Percentiles rank a stretch among this genome's conserved stretches.
Evolutionary conservation across 2,888 invertebrate species (phyloP).

Genomic region (Luperina testacea): DNA sequence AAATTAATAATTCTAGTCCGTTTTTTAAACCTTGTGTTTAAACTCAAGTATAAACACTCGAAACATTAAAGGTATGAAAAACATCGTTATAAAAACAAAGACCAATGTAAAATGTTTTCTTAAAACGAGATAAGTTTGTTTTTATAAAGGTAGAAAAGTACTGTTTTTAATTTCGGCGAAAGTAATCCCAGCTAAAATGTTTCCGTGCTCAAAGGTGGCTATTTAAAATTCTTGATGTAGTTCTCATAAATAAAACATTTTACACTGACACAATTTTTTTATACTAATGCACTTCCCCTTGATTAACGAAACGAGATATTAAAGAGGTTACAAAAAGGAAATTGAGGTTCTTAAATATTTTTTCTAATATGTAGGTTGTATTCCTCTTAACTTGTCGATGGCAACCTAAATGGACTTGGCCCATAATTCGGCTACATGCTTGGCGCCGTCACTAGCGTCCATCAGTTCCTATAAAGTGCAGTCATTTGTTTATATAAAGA

Average conservation of each 20-base stretch:
- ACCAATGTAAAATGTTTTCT: neutral
- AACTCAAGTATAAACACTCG: neutral
- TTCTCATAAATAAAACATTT: constrained; percentile 50
- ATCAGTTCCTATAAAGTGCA: neutral
- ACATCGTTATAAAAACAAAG: neutral
- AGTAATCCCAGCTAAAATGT: constrained; percentile 51
- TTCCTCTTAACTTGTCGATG: neutral
- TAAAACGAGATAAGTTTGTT: constrained; percentile 11
- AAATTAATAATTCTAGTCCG: no score
- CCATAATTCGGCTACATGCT: neutral
- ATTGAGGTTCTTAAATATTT: neutral
- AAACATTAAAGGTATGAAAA: neutral
- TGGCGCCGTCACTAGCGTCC: neutral
- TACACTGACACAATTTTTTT: constrained; percentile 25
- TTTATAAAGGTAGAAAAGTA: constrained; percentile 30
- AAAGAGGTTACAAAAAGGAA: neutral
- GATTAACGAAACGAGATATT: constrained; percentile 40
- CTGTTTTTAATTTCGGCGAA: constrained; percentile 57
- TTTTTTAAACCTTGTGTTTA: neutral
- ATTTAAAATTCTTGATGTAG: constrained; percentile 45
- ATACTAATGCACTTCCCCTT: constrained; percentile 19
- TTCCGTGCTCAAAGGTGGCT: constrained; percentile 50
- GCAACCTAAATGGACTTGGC: neutral
- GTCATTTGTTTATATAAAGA: neutral
- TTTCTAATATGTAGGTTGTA: neutral